Evolutionary conservation across 37 sponge, comb jelly and placozoan genomes (phyloP).

Genomic region (Tethya wilhelma): DNA sequence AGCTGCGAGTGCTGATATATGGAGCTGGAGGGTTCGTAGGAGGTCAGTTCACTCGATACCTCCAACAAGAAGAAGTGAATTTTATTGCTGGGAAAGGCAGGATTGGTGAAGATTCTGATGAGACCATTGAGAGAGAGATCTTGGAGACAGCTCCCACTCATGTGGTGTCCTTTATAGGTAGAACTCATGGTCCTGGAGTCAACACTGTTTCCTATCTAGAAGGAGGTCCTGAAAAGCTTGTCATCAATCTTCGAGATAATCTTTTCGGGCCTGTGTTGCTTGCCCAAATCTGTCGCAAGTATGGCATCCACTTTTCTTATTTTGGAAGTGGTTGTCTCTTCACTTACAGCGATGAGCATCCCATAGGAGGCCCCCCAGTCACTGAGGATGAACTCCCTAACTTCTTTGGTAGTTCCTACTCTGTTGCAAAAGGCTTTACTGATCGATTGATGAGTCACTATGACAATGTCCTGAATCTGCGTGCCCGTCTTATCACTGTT

Average conservation of each 20-base stretch:
- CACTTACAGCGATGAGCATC: slow-evolving; percentile 7
- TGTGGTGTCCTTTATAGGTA: slow-evolving; percentile 10
- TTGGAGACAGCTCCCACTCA: not conserved
- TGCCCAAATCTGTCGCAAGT: slow-evolving; percentile 4
- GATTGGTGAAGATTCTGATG: not conserved
- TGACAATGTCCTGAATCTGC: slow-evolving; percentile 4
- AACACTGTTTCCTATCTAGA: slow-evolving; percentile 3
- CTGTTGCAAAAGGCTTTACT: not conserved
- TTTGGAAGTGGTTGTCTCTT: slow-evolving; percentile 20
- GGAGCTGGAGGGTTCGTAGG: slow-evolving; percentile 7
- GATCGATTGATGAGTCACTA: not conserved
- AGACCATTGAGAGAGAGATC: not conserved
- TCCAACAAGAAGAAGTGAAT: too few relatives aligned
- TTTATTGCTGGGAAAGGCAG: too few relatives aligned
- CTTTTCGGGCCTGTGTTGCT: slow-evolving; percentile 16
- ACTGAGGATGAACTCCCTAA: slow-evolving; percentile 9
- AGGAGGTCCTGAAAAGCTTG: slow-evolving; percentile 1
- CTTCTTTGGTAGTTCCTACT: slow-evolving; percentile 8
- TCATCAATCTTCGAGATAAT: slow-evolving; percentile 9
- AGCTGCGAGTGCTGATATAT: slow-evolving; percentile 3
- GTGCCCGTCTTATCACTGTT: not conserved
- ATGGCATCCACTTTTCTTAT: slow-evolving; percentile 7
- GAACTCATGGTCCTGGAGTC: slow-evolving; percentile 13
- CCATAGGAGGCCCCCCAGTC: too few relatives aligned
- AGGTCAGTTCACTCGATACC: not conserved